Percentiles rank a stretch among this genome's conserved stretches.
Conservation (phyloP, 2,888 invertebrate genomes). For the Hipparchia sbordonii region DNA sequence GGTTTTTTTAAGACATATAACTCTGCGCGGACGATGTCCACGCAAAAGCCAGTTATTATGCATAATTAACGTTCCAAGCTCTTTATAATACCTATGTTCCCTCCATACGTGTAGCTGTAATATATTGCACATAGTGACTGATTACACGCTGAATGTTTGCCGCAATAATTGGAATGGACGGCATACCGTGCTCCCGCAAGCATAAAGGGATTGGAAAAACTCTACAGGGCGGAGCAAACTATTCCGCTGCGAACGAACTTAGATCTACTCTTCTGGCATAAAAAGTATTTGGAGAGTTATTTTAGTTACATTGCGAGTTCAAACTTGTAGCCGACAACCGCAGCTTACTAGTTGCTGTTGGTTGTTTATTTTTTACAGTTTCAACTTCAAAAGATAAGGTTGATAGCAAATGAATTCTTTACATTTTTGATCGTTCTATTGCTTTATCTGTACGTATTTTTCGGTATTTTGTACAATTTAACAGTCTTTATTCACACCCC, state of each 20-base stretch:
- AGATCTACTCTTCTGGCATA: conserved; percentile 6
- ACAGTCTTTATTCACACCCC: too few species aligned
- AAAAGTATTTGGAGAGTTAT: conserved; percentile 17
- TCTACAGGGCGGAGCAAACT: conserved; percentile 12
- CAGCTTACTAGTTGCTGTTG: background rate
- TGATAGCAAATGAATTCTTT: too few species aligned
- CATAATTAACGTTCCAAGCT: background rate
- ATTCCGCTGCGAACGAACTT: conserved; percentile 12
- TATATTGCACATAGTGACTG: background rate
- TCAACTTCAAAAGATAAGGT: background rate
- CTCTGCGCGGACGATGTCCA: too few species aligned
- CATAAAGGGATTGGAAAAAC: conserved; percentile 22
- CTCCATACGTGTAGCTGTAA: too few species aligned
- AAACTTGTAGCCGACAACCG: conserved; percentile 1
- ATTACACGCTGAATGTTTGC: conserved; percentile 17
- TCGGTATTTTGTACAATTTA: too few species aligned
- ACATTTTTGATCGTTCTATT: too few species aligned
- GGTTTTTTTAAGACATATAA: too few species aligned
- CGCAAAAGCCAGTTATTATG: background rate
- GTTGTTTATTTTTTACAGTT: conserved; percentile 1
- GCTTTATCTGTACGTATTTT: too few species aligned
- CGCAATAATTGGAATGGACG: conserved; percentile 20
- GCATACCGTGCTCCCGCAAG: conserved; percentile 17
- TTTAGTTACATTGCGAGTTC: conserved; percentile 12
- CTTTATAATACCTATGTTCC: background rate